These are phyloP conservation scores for Clinocottus analis DNA, from an alignment of 2,113 vertebrate genomes.

Conservation along the genomic window DNA sequence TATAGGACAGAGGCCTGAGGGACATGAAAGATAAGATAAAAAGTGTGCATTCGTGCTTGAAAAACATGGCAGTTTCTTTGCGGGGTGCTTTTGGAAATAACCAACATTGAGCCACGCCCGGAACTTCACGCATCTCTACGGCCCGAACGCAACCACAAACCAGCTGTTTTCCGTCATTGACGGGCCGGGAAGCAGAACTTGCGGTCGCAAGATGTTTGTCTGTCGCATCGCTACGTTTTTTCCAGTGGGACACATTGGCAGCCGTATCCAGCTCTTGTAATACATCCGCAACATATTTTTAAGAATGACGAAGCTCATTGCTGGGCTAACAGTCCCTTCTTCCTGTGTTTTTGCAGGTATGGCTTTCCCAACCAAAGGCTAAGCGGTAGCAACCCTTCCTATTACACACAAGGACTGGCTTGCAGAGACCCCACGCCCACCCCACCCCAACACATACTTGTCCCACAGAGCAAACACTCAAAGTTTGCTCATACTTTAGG, in stretches of 20 bases:
- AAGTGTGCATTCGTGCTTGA: neutral
- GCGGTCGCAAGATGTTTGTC: neutral
- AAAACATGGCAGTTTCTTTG: neutral
- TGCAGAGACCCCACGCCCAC: slow-evolving; percentile 61
- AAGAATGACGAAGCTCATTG: slow-evolving; percentile 72
- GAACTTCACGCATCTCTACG: neutral
- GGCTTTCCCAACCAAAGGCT: slow-evolving; percentile 99
- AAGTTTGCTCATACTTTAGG: slow-evolving; percentile 69
- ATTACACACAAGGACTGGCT: slow-evolving; percentile 80
- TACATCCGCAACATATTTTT: slow-evolving; percentile 49
- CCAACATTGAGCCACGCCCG: neutral
- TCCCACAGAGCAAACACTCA: slow-evolving; percentile 66
- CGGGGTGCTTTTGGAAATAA: neutral
- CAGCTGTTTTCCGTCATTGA: neutral
- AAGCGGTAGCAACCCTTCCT: slow-evolving; percentile 81
- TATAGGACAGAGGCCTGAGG: neutral
- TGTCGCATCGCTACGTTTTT: neutral
- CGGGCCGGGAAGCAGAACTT: neutral
- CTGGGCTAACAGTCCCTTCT: slow-evolving; percentile 94
- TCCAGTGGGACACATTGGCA: slow-evolving; percentile 29
- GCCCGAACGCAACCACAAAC: neutral
- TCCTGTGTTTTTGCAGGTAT: slow-evolving; percentile 98
- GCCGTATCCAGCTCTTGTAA: slow-evolving; percentile 72
- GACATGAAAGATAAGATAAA: neutral
- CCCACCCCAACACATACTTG: slow-evolving; percentile 42